These are phyloP conservation scores for Stenodema calcarata DNA, from an alignment of 2,888 invertebrate species.

Conservation along the genomic window DNA sequence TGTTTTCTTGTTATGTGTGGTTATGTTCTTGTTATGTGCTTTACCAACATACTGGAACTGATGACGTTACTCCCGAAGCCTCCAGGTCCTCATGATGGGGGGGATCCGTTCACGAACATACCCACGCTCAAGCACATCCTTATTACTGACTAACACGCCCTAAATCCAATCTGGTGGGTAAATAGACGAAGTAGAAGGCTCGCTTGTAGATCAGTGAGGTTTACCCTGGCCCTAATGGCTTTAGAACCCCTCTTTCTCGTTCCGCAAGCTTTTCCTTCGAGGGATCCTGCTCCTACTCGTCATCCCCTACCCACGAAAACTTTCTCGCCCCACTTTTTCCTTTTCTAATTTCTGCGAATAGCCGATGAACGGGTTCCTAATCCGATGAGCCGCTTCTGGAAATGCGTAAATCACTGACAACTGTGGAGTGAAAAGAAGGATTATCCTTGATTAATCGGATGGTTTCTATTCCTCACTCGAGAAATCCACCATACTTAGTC, in stretches of 20 bases:
- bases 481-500: too few species aligned
- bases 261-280: constrained; percentile 6
- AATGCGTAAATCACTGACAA: background rate
- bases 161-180: constrained; percentile 45
- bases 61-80: background rate
- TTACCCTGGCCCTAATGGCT: constrained; percentile 47
- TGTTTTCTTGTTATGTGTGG: too few species aligned
- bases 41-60: background rate
- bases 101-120: background rate
- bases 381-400: background rate
- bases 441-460: background rate
- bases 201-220: constrained; percentile 47
- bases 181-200: constrained; percentile 44
- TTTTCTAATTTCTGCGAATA: background rate
- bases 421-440: background rate
- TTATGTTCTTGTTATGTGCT: too few species aligned
- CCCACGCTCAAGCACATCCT: background rate
- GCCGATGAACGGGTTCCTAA: constrained; percentile 16
- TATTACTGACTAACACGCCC: constrained; percentile 4
- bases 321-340: background rate
- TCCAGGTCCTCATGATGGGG: background rate
- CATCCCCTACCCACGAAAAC: background rate
- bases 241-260: constrained; percentile 44
- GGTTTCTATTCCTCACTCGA: background rate
- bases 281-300: background rate